phyloP scores from a whole-genome alignment of 1,140 invertebrate species.

The Philaenus spumarius region DNA sequence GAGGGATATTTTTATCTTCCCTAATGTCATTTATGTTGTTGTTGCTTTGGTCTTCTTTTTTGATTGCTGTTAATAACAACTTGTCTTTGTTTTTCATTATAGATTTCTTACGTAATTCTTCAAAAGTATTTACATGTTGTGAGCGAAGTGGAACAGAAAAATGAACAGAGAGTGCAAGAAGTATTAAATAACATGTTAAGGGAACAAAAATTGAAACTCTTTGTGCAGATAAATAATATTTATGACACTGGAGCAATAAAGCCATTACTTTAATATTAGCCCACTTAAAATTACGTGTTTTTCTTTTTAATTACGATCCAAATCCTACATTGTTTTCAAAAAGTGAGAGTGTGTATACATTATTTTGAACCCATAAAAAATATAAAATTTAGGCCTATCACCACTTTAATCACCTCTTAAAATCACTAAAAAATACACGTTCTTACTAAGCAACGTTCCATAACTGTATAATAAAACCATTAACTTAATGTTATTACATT shows the following conservation, averaged over 20 bases:
- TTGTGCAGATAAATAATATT: not conserved
- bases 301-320: too few species aligned
- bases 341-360: too few species aligned
- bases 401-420: too few species aligned
- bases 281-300: slow-evolving; percentile 26
- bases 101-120: not conserved
- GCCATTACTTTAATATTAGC: not conserved
- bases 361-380: too few species aligned
- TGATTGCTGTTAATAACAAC: not conserved
- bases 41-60: not conserved
- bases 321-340: too few species aligned
- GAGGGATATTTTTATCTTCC: not conserved
- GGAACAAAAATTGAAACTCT: slow-evolving; percentile 2
- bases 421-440: slow-evolving; percentile 29
- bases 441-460: not conserved
- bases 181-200: not conserved
- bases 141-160: slow-evolving; percentile 4
- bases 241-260: not conserved
- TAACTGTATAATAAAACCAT: not conserved
- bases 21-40: not conserved
- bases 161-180: not conserved
- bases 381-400: too few species aligned
- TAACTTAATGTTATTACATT: too few species aligned
- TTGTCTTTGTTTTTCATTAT: slow-evolving; percentile 8
- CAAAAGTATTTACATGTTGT: not conserved